phyloP scores from a whole-genome alignment of 2,113 vertebrate genomes.

The Cariama cristata region DNA sequence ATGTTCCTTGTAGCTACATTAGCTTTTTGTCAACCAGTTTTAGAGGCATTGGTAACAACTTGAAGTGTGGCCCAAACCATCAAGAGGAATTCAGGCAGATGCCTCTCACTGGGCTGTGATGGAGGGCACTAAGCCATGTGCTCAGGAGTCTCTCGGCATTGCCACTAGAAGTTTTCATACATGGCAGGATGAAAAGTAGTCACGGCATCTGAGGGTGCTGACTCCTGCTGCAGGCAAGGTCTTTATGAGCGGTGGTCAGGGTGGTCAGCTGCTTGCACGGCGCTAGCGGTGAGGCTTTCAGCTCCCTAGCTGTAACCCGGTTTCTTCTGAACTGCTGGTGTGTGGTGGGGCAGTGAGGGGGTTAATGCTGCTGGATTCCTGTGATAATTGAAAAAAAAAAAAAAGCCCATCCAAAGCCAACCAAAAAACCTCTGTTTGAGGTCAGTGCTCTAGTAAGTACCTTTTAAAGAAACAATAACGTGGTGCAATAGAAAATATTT shows the following conservation, averaged over 20 bases:
- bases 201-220: background rate
- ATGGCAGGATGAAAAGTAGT: background rate
- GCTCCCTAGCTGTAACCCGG: background rate
- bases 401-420: background rate
- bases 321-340: background rate
- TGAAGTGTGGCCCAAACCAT: background rate
- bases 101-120: background rate
- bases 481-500: conserved; percentile 18
- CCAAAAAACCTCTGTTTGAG: background rate
- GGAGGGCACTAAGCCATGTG: background rate
- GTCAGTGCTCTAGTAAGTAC: background rate
- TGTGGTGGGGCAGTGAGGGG: background rate
- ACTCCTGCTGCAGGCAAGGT: background rate
- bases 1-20: background rate
- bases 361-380: background rate
- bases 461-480: conserved; percentile 44
- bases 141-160: background rate
- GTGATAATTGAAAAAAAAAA: background rate
- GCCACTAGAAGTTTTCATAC: background rate
- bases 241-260: background rate
- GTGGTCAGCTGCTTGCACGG: background rate
- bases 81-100: background rate
- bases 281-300: background rate
- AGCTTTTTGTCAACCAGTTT: background rate
- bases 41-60: background rate